These are phyloP conservation scores for Brachypalpus laphriformis DNA, from an alignment of 2,888 invertebrate genomes.

Conservation along the genomic window DNA sequence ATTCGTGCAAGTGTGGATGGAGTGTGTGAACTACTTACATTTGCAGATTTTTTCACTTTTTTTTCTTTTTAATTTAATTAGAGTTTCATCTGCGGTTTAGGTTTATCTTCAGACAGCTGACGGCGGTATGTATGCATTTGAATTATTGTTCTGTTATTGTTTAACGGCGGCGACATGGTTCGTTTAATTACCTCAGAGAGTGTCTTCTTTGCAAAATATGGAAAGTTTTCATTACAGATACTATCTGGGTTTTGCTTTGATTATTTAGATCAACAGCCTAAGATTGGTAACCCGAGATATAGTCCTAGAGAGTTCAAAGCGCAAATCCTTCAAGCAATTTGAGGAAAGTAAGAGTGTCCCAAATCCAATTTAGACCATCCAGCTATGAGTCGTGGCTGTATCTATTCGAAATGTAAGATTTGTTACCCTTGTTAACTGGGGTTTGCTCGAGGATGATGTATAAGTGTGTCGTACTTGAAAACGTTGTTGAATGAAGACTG, in stretches of 20 bases:
- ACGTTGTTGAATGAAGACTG: no score
- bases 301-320: no score
- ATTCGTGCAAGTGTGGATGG: neutral
- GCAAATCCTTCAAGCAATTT: no score
- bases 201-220: conserved; percentile 6
- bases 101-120: conserved; percentile 3
- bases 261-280: conserved; percentile 26
- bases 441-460: no score
- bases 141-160: conserved; percentile 6
- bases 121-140: conserved; percentile 5
- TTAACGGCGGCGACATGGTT: neutral
- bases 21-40: conserved; percentile 25
- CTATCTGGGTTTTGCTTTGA: conserved; percentile 7
- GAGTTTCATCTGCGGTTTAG: neutral
- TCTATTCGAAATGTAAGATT: no score
- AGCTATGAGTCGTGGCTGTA: no score
- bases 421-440: no score
- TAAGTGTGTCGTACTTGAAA: no score
- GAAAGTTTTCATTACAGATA: conserved; percentile 26
- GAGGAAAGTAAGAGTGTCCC: no score
- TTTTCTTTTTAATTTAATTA: conserved; percentile 11
- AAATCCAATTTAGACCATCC: no score
- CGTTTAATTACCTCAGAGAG: neutral
- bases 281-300: no score
- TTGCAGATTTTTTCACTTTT: neutral